Evolutionary conservation across 2,113 vertebrate genomes (phyloP).

Genomic region (Azemiops feae): DNA sequence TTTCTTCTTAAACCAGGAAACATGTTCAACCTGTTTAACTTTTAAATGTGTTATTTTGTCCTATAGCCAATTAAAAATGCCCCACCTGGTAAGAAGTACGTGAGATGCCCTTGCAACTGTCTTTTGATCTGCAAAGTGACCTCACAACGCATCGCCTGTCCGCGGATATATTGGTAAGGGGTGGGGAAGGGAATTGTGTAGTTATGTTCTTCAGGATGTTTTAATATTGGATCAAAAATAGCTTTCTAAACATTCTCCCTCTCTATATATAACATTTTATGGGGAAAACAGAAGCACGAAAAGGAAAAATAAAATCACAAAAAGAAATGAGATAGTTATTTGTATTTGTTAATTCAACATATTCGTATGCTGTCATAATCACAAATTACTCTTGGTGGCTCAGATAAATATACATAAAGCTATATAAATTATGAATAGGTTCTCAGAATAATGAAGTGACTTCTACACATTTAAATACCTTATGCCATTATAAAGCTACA

Average conservation of each 20-base stretch:
- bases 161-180: conserved; percentile 85
- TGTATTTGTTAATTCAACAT: neutral
- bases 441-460: neutral
- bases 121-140: conserved; percentile 92
- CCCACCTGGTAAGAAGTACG: conserved; percentile 89
- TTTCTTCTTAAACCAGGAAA: neutral
- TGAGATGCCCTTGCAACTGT: conserved; percentile 89
- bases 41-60: conserved; percentile 24
- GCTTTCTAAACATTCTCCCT: neutral
- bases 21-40: neutral
- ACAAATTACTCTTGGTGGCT: neutral
- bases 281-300: neutral
- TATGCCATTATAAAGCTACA: neutral
- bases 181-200: neutral
- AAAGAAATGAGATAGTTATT: neutral
- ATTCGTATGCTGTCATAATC: neutral
- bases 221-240: neutral
- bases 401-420: neutral
- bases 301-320: neutral
- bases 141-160: conserved; percentile 88
- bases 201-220: neutral
- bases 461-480: neutral
- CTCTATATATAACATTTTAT: neutral
- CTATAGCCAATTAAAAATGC: conserved; percentile 89
- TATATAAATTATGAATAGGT: neutral